Conservation (phyloP, 2,113 vertebrate genomes). For the Origma solitaria region DNA sequence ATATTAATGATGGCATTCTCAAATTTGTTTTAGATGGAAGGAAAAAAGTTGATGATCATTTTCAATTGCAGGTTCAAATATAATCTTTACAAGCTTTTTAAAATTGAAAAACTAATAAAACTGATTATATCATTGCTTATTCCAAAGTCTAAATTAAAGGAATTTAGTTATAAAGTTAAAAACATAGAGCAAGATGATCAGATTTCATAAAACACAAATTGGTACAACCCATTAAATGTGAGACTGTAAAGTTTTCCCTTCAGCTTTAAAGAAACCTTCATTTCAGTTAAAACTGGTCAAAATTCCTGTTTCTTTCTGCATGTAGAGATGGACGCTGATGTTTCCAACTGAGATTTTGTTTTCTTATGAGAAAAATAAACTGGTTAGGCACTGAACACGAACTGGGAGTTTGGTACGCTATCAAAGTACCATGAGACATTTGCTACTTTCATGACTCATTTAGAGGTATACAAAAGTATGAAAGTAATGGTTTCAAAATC, state of each 20-base stretch:
- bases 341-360: not conserved
- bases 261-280: not conserved
- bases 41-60: not conserved
- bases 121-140: slow-evolving; percentile 5
- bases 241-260: not conserved
- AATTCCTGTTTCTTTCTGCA: not conserved
- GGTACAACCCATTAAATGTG: not conserved
- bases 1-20: not conserved
- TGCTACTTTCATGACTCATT: not conserved
- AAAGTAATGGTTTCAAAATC: not conserved
- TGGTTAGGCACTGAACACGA: not conserved
- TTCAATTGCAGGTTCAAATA: not conserved
- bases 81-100: not conserved
- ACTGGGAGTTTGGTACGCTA: rapidly evolving
- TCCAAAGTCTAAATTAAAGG: slow-evolving; percentile 21
- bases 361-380: not conserved
- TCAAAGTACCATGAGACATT: not conserved
- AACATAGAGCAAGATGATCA: not conserved
- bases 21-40: not conserved
- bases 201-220: not conserved
- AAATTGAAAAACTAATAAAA: slow-evolving; percentile 5
- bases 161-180: slow-evolving; percentile 20
- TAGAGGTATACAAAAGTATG: not conserved
- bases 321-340: not conserved
- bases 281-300: not conserved